Conservation (phyloP, 2,888 invertebrate genomes). For the Caenorhabditis sulstoni region DNA sequence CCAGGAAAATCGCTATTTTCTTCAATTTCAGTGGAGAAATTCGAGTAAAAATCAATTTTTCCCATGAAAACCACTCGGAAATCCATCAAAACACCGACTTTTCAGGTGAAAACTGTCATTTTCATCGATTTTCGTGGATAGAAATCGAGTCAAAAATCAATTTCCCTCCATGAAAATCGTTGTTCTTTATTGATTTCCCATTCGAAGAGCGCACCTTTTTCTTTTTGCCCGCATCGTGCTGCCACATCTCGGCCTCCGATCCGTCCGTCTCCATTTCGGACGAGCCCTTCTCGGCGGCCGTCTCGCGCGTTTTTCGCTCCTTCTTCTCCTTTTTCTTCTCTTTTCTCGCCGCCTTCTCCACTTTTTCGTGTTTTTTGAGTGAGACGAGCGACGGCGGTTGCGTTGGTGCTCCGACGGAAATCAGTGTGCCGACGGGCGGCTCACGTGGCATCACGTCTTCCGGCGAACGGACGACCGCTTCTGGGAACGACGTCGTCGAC, state of each 20-base stretch:
- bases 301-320: constrained; percentile 33
- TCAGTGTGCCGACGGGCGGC: constrained; percentile 48
- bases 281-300: constrained; percentile 33
- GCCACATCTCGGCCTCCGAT: constrained; percentile 70
- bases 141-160: too few relatives aligned
- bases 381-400: constrained; percentile 23
- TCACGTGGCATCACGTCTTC: constrained; percentile 26
- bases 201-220: constrained; percentile 13
- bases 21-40: too few relatives aligned
- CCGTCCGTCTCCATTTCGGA: constrained; percentile 69
- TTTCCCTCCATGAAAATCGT: too few relatives aligned
- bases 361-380: constrained; percentile 4
- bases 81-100: constrained; percentile 25
- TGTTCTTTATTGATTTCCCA: constrained; percentile 58
- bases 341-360: constrained; percentile 32
- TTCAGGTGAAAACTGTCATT: too few relatives aligned
- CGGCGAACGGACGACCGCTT: constrained; percentile 5
- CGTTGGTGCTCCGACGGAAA: constrained; percentile 46
- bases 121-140: too few relatives aligned
- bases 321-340: constrained; percentile 61
- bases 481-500: constrained; percentile 57
- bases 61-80: constrained; percentile 29
- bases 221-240: too few relatives aligned
- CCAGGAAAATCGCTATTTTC: too few relatives aligned
- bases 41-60: too few relatives aligned